Base-by-base conservation (phyloP, 2,888 invertebrate species). In the Tanaodytes sp. region DNA sequence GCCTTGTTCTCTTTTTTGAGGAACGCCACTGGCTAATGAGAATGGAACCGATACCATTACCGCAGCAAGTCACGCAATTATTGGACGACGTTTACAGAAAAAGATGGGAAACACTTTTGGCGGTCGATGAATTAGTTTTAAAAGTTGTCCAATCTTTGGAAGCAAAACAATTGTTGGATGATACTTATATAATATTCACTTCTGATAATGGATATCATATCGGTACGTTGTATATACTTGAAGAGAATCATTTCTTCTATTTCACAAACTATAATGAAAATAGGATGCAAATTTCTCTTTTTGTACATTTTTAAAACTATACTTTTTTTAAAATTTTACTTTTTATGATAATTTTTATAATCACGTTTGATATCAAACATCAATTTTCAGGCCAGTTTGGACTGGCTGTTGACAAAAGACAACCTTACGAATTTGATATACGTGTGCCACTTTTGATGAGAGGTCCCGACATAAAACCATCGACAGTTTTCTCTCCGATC, bases 121-220 rank as follows among this genome's bases (percentile, higher is more conserved):
- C 96, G 0, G 95, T 97, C 0, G 96, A 97, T 82, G 95, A 96
- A 76, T 87, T 96, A 87, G 91, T 96, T 0, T 88, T 88, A 0
- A 86, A 87, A 48, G 84, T 96, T 0, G 81, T 93, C 1, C 77
- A 85, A 0, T 83, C 88, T 0, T 81, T 96, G 18, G 86, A 89
- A 27, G 78, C 81, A 0, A 84, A 85, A 1, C 82, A 87, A 0
- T 66, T 91, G 1, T 78, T 94, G 3, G 86, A 92, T 0, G 88
- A 93, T 74, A 96, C 96, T 0, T 95, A 92, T 77, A 81, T 96
- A 0, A 89, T 96, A 49, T 94, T 91, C 77, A 92, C 95, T 0
- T 96, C 96, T 0, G 96, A 97, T 81, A 95, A 96, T 85, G 96
- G 96, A 16, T 97, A 91, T 84, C 96, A 97, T 85, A 87, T 96